phyloP scores from a whole-genome alignment of 2,113 vertebrate genomes.

The Ceyx margarethae region DNA sequence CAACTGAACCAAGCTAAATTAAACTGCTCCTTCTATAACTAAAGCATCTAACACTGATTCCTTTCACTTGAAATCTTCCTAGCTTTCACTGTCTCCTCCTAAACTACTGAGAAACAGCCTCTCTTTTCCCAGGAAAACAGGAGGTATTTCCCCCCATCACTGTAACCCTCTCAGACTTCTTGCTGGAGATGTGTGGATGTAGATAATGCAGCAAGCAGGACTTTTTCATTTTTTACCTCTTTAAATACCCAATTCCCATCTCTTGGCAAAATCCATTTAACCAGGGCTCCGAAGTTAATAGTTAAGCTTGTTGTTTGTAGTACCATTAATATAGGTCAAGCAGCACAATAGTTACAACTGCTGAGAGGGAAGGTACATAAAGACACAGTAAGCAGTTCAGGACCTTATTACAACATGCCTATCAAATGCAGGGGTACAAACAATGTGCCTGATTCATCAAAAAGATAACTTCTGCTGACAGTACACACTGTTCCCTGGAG shows the following conservation, averaged over 20 bases:
- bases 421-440: slow-evolving; percentile 82
- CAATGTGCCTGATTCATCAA: slow-evolving; percentile 77
- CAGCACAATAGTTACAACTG: slow-evolving; percentile 76
- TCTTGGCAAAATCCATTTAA: slow-evolving; percentile 74
- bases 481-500: slow-evolving; percentile 53
- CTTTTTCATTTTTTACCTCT: slow-evolving; percentile 38
- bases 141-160: neutral
- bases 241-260: slow-evolving; percentile 55
- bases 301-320: slow-evolving; percentile 83
- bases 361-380: slow-evolving; percentile 79
- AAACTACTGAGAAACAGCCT: neutral
- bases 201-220: neutral
- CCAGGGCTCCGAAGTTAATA: slow-evolving; percentile 78
- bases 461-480: slow-evolving; percentile 61
- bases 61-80: neutral
- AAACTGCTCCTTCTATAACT: neutral
- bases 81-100: neutral
- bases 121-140: neutral
- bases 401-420: slow-evolving; percentile 78
- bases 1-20: neutral
- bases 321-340: slow-evolving; percentile 77
- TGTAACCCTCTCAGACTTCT: neutral
- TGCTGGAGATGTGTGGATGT: neutral
- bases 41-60: neutral
- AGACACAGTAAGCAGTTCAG: slow-evolving; percentile 75